Evolutionary conservation across 2,797 vertebrate genomes (phyloP).

Genomic region (Helarctos malayanus): DNA sequence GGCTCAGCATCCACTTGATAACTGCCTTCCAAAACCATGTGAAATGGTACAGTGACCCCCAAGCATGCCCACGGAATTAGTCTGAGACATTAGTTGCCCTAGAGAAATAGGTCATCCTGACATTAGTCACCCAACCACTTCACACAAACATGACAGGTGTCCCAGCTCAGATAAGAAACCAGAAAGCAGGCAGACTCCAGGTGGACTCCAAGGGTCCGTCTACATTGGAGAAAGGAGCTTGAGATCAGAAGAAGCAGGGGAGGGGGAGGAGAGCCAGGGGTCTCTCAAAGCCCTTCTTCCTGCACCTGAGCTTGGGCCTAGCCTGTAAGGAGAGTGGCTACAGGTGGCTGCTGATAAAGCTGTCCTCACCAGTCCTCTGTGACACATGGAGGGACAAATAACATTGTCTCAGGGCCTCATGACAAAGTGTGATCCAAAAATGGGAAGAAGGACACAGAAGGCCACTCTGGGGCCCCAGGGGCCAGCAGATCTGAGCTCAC

Average conservation of each 20-base stretch:
- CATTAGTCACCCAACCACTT: neutral
- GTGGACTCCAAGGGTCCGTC: neutral
- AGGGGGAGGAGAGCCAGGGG: neutral
- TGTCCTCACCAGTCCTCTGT: neutral
- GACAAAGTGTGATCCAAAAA: neutral
- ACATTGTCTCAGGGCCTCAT: no score
- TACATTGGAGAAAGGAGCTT: neutral
- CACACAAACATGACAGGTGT: neutral
- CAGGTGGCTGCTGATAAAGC: neutral
- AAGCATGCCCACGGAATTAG: neutral
- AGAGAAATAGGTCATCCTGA: neutral
- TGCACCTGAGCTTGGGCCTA: neutral
- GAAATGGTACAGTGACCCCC: neutral
- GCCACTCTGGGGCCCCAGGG: neutral
- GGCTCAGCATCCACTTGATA: neutral
- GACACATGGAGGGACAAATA: neutral
- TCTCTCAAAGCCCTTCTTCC: neutral
- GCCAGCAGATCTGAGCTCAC: neutral
- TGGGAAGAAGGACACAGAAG: no score
- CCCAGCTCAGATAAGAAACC: neutral
- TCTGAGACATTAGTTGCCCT: neutral
- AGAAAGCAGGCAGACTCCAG: neutral
- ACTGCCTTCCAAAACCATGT: neutral
- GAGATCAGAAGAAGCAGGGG: neutral
- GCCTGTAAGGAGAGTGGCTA: neutral